Conservation (phyloP, 2,113 vertebrate genomes). For the Regulus satrapa region DNA sequence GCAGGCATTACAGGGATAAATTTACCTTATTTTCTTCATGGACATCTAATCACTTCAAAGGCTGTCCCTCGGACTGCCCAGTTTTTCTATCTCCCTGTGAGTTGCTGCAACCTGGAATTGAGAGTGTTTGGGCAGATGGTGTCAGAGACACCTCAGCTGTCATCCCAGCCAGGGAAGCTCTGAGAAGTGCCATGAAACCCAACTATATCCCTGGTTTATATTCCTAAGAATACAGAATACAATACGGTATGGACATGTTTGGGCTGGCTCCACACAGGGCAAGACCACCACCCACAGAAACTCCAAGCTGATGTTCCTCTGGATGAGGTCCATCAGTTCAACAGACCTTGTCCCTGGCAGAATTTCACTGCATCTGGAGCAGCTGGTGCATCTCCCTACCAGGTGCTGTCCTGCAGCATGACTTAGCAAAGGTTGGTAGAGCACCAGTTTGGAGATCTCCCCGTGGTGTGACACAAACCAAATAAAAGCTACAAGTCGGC, state of each 20-base stretch:
- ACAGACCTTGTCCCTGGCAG: not conserved
- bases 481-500: not conserved
- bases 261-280: not conserved
- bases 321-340: not conserved
- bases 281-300: not conserved
- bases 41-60: not conserved
- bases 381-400: not conserved
- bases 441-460: not conserved
- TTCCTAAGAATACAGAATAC: not conserved
- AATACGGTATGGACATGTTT: not conserved
- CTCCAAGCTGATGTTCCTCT: not conserved
- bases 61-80: not conserved
- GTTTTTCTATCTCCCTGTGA: not conserved
- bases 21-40: not conserved
- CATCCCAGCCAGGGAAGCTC: not conserved
- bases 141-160: not conserved
- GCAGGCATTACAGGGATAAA: not conserved
- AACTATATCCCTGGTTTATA: not conserved
- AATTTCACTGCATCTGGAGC: not conserved
- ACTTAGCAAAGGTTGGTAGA: not conserved
- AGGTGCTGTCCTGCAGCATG: not conserved
- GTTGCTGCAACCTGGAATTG: not conserved
- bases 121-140: not conserved
- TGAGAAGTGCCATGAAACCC: not conserved
- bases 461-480: not conserved